phyloP scores from a whole-genome alignment of 64 coral and sea anemone genomes.

The Actinia equina region DNA sequence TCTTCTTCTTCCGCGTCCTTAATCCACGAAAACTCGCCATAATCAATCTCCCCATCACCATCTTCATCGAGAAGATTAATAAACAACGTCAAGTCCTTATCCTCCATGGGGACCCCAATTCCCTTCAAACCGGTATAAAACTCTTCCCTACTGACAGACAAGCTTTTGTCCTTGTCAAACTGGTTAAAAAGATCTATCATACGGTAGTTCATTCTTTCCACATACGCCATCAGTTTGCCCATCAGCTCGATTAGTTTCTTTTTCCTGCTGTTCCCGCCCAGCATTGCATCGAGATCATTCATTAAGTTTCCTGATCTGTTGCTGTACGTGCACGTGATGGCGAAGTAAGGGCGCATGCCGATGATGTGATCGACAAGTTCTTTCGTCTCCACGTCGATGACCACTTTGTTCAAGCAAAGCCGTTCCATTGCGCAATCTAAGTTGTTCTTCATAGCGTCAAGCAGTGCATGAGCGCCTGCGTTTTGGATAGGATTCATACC shows the following conservation, averaged over 20 bases:
- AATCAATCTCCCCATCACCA: conserved; percentile 86
- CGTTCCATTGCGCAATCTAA: conserved; percentile 55
- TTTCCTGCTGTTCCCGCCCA: conserved; percentile 33
- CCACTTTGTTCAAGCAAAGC: conserved; percentile 70
- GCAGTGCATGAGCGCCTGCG: conserved; percentile 44
- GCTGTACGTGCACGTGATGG: conserved; percentile 57
- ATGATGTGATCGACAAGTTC: conserved; percentile 51
- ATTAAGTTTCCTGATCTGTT: conserved; percentile 27
- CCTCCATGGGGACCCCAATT: conserved; percentile 74
- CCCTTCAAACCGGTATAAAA: conserved; percentile 62
- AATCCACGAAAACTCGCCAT: conserved; percentile 87
- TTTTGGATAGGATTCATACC: conserved; percentile 77
- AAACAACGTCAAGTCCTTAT: conserved; percentile 62
- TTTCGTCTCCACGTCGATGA: conserved; percentile 68
- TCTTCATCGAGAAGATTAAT: conserved; percentile 74
- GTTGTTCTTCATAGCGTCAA: conserved; percentile 75
- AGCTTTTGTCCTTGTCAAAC: conserved; percentile 97
- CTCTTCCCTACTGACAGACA: conserved; percentile 82
- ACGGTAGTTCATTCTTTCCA: conserved; percentile 71
- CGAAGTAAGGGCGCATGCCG: conserved; percentile 41
- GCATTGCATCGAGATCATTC: conserved; percentile 15
- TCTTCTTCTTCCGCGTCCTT: conserved; percentile 52
- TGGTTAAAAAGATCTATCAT: conserved; percentile 88
- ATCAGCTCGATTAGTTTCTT: conserved; percentile 52
- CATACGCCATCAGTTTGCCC: conserved; percentile 61